Conservation (phyloP, 2,888 invertebrate genomes). For the Gonocerus acuteangulatus region DNA sequence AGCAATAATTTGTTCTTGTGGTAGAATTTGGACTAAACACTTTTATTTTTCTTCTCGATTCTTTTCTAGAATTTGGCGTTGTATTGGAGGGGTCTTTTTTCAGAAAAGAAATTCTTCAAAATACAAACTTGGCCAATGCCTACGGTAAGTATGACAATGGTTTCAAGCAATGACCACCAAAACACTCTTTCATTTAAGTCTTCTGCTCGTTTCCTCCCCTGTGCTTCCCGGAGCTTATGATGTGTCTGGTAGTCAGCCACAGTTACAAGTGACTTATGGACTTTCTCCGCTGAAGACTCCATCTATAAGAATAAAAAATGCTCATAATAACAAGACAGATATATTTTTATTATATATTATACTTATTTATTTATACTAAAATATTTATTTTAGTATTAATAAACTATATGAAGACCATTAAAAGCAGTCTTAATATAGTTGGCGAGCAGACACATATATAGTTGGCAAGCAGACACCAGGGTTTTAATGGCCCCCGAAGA, state of each 20-base stretch:
- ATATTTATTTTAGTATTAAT: no score
- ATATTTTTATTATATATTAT: no score
- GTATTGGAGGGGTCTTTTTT: conserved; percentile 45
- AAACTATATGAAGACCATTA: no score
- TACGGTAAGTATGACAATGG: conserved; percentile 72
- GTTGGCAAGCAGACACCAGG: no score
- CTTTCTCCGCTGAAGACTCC: conserved; percentile 83
- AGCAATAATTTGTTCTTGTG: no score
- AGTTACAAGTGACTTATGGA: conserved; percentile 79
- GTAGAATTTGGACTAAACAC: no score
- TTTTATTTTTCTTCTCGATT: no score
- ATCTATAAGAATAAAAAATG: conserved; percentile 58
- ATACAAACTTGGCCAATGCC: conserved; percentile 87
- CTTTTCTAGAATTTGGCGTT: no score
- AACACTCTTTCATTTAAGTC: conserved; percentile 90
- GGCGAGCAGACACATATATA: no score
- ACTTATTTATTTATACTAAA: no score
- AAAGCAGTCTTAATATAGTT: no score
- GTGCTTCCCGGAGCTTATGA: conserved; percentile 88
- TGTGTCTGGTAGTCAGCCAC: conserved; percentile 95
- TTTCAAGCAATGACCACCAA: conserved; percentile 88
- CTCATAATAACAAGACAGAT: conserved; percentile 1
- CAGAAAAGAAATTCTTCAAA: conserved; percentile 84
- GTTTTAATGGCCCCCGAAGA: no score
- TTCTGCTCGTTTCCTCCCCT: conserved; percentile 91